Evolutionary conservation across 2,797 vertebrate genomes (phyloP).

Genomic region (Cynopterus sphinx): DNA sequence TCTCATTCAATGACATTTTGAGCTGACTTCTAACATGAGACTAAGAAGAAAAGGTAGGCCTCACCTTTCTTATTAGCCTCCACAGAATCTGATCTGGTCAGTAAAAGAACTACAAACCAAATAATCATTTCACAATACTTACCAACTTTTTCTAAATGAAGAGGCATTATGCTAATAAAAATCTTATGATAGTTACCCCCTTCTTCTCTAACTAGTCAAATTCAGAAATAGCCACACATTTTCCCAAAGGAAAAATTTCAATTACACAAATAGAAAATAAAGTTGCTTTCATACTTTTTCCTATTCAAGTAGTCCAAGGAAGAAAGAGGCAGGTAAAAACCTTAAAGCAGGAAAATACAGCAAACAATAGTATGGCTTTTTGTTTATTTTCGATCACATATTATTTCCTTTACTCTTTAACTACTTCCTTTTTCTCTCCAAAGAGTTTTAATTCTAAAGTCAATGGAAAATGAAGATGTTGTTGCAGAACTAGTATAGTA

Average conservation of each 20-base stretch:
- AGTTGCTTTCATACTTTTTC: slow-evolving; percentile 22
- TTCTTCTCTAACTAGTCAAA: not conserved
- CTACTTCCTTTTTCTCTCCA: not conserved
- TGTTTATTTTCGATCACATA: not conserved
- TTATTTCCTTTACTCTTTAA: slow-evolving; percentile 56
- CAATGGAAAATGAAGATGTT: slow-evolving; percentile 18
- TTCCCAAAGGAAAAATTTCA: not conserved
- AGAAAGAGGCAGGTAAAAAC: not conserved
- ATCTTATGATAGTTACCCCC: not conserved
- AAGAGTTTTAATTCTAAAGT: not conserved
- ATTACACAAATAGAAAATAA: slow-evolving; percentile 5
- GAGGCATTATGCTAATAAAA: slow-evolving; percentile 32
- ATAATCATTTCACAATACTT: slow-evolving; percentile 4
- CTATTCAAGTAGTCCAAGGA: not conserved
- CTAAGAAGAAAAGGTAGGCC: not conserved
- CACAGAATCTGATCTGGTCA: not conserved
- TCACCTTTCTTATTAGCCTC: not conserved
- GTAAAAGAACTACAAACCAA: slow-evolving; percentile 3
- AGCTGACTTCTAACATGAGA: slow-evolving; percentile 37
- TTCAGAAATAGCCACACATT: not conserved
- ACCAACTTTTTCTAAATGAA: slow-evolving; percentile 19
- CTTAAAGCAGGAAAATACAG: slow-evolving; percentile 12
- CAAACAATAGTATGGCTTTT: not conserved
- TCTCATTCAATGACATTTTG: slow-evolving; percentile 19
- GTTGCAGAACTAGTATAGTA: not conserved